Evolutionary conservation across 2,797 vertebrate genomes (phyloP), one percentile per base, ranked within the genome.

Genomic region (Carduelis carduelis): DNA sequence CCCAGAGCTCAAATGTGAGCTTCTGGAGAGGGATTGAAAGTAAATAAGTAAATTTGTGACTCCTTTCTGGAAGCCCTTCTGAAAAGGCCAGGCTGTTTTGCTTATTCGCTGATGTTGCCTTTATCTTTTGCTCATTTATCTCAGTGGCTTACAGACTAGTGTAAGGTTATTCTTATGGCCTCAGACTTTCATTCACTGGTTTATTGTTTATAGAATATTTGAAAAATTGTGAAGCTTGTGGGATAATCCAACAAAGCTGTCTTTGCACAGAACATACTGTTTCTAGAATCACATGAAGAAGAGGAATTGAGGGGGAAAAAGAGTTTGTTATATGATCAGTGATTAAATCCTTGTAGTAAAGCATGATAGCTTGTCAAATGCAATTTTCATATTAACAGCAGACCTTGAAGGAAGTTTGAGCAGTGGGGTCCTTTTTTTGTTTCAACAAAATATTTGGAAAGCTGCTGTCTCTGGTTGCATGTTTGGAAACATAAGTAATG

Each of bases 401-500:
- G 37, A 34, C 52, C 47, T 68, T 81, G 53, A 60, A 57, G 61
- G 70, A 66, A 39, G 59, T 68, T 68, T 70, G 43, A 68, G 32
- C 13, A 23, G 8, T 64, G 20, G 56, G 70, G 37, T 80, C 11
- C 14, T 89, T 70, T 76, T 76, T 80, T 74, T 79, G n/a, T 80
- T 89, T 46, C 72, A 87, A 34, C 39, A 59, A 68, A 94, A 11
- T 87, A 41, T 68, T 90, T 90, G 72, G 53, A 77, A 93, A 90
- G 50, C 57, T 41, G 10, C 50, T 11, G 30, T 83, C 63, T 95
- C 78, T 95, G 49, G 83, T 91, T 93, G 68, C 74, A 81, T 91
- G 78, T 97, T 96, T 28, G 66, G 89, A 94, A 95, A 91, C 89
- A 71, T 61, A 87, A 92, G 83, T 94, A 87, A 75, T 92, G 94